Base-by-base conservation (phyloP, 1,140 invertebrate species). In the Cardiocondyla obscurior region DNA sequence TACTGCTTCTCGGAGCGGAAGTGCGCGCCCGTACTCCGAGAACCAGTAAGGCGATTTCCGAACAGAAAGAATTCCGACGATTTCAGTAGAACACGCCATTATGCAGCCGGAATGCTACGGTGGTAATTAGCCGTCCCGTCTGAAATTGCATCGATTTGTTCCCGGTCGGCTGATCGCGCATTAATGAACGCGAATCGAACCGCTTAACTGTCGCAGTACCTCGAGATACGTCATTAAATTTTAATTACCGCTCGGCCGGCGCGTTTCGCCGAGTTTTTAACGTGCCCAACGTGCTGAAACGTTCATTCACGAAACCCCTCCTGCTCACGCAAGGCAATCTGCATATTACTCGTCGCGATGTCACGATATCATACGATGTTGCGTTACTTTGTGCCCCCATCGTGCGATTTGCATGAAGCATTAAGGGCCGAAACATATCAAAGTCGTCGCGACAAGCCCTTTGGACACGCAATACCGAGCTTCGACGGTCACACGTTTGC, bases 381-480 rank as follows among this genome's bases (percentile, higher is more conserved):
- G 14, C 42, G 46, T 64, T 76, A 64, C n/a, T 39, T 58, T 53
- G 28, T 53, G 30, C 33, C 36, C n/a, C 5, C n/a, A n/a, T 53
- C n/a, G 5, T 19, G n/a, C 0, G 12, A 79, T 69, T 69, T 79
- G 46, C 74, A 77, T 67, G 36, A 77, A 77, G 67, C 74, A 19
- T 49, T 39, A 69, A 69, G 33, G 16, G 69, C 39, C 60, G 33
- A 67, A 39, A 65, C 19, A 65, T 30, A 73, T 81, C 53, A 73
- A 86, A 67, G 65, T 64, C 81, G 81, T 85, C 84, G 69, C 83
- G 46, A 83, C 77, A 49, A 62, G 58, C 44, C 44, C 10, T 46
- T 65, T 67, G 33, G 46, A 62, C 70, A 82, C 67, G 82, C 73
- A 67, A 30, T 8, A 73, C 30, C 8, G 12, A 16, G 53, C 53